Conservation (phyloP, 2,888 invertebrate species). For the Rosalia funebris region DNA sequence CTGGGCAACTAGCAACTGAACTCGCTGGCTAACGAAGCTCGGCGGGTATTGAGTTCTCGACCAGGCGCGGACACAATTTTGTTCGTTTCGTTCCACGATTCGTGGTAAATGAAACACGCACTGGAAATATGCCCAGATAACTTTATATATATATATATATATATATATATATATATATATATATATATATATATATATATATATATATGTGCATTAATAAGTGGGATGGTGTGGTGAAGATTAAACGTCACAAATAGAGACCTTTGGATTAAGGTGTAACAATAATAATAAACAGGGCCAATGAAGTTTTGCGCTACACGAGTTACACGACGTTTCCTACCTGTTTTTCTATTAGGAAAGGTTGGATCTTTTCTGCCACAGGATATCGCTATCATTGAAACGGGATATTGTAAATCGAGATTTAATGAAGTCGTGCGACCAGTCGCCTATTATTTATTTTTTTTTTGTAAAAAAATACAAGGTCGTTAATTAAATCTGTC, state of each 20-base stretch:
- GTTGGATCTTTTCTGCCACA: too few species aligned
- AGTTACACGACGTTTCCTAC: too few species aligned
- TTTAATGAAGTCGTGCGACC: neutral
- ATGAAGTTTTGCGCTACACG: too few species aligned
- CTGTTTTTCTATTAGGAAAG: too few species aligned
- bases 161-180: constrained; percentile 1
- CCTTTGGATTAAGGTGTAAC: too few species aligned
- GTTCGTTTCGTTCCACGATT: constrained; percentile 1
- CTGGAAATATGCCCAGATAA: constrained; percentile 6
- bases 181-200: constrained; percentile 1
- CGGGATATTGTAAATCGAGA: neutral
- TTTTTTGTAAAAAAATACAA: constrained; percentile 2
- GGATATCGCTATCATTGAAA: constrained; percentile 6
- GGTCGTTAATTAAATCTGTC: neutral
- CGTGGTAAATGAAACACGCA: constrained; percentile 8
- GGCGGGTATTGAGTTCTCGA: neutral
- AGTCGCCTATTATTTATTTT: too few species aligned
- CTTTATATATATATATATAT: too few species aligned
- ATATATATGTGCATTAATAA: neutral
- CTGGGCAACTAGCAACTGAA: constrained; percentile 7
- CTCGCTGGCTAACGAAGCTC: constrained; percentile 1
- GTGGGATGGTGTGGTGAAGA: neutral
- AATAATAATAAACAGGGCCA: too few species aligned
- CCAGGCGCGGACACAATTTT: constrained; percentile 5
- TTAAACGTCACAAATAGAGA: too few species aligned